phyloP scores from a whole-genome alignment of 2,113 vertebrate species.

The Sander vitreus region DNA sequence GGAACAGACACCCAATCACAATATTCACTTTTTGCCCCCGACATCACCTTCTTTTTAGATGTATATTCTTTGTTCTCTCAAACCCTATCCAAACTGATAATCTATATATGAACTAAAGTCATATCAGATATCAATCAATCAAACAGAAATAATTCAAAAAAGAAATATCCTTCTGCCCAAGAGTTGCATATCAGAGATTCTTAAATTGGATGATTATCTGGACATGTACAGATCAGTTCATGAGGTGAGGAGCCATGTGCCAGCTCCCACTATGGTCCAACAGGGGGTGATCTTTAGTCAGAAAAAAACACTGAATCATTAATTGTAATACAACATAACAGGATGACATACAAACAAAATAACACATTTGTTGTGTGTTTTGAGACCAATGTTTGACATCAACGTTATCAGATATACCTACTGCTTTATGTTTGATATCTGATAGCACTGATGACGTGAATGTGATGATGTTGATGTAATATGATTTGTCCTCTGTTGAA shows the following conservation, averaged over 20 bases:
- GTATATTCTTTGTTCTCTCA: neutral
- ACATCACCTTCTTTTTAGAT: neutral
- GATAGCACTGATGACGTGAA: conserved; percentile 27
- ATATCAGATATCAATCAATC: conserved; percentile 37
- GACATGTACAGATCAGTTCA: conserved; percentile 22
- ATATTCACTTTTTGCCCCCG: neutral
- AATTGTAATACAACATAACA: conserved; percentile 48
- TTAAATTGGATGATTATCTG: conserved; percentile 14
- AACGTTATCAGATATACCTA: conserved; percentile 43
- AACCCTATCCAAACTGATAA: conserved; percentile 5
- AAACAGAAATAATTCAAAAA: conserved; percentile 21
- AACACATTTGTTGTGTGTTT: conserved; percentile 40
- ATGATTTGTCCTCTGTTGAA: conserved; percentile 57
- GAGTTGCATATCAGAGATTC: conserved; percentile 10
- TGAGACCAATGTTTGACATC: conserved; percentile 45
- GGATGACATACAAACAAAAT: conserved; percentile 20
- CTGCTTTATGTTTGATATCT: conserved; percentile 70
- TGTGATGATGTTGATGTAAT: conserved; percentile 30
- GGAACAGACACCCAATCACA: conserved; percentile 11
- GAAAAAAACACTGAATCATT: conserved; percentile 45
- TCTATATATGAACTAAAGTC: conserved; percentile 24
- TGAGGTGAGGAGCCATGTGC: conserved; percentile 18
- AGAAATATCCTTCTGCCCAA: neutral
- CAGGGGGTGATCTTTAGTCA: conserved; percentile 59
- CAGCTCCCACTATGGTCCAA: conserved; percentile 39